A percentile compares a stretch with the other conserved stretches of the same genome.
phyloP scores from a whole-genome alignment of 2,797 vertebrate species.

The Phataginus tricuspis region DNA sequence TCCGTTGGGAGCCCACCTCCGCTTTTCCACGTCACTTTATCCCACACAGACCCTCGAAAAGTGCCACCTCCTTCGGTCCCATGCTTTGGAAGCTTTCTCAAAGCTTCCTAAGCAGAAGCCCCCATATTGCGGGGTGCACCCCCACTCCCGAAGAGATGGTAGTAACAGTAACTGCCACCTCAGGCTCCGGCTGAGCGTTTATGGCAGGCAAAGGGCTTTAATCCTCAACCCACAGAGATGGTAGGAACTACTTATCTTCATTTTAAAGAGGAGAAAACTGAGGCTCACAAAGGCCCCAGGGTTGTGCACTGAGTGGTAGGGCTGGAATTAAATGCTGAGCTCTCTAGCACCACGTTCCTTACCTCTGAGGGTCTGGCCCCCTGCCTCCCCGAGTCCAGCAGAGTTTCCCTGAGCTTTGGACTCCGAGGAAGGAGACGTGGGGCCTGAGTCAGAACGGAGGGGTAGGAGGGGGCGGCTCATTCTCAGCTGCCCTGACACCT shows the following conservation, averaged over 20 bases:
- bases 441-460: neutral
- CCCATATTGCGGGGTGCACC: rapidly evolving
- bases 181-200: too few relatives aligned
- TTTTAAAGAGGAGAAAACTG: constrained; percentile 31
- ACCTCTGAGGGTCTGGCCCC: neutral
- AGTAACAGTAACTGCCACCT: too few relatives aligned
- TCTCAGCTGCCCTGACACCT: constrained; percentile 12
- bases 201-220: neutral
- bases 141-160: neutral
- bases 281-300: neutral
- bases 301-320: neutral
- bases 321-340: neutral
- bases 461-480: neutral
- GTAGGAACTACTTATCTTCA: neutral
- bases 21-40: neutral
- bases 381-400: neutral
- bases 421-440: neutral
- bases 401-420: neutral
- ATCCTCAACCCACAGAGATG: neutral
- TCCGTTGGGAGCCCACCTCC: too few relatives aligned
- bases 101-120: neutral
- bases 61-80: neutral
- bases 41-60: neutral
- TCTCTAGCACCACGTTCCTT: neutral
- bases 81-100: neutral